Evolutionary conservation across 2,888 invertebrate species (phyloP).

Genomic region (Melanostoma scalare): DNA sequence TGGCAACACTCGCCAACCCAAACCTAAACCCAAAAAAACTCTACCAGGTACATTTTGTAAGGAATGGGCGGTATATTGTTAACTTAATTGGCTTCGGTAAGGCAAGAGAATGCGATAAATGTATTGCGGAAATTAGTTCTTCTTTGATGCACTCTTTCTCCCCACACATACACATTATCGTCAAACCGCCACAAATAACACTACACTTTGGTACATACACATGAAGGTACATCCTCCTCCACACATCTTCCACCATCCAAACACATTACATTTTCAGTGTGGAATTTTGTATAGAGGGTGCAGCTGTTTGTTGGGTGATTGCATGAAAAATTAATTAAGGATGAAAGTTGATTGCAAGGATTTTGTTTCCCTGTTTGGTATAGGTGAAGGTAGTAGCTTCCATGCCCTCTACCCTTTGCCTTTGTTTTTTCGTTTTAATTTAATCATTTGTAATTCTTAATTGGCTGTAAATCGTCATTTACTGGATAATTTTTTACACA

Average conservation of each 20-base stretch:
- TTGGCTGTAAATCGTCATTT: constrained; percentile 50
- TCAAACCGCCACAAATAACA: constrained; percentile 45
- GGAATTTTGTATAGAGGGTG: constrained; percentile 48
- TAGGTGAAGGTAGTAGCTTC: background rate
- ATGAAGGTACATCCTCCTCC: background rate
- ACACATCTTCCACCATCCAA: background rate
- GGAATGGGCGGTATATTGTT: constrained; percentile 58
- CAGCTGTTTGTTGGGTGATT: constrained; percentile 60
- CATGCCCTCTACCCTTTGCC: background rate
- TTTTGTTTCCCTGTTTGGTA: constrained; percentile 8
- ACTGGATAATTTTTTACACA: background rate
- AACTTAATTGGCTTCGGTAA: constrained; percentile 69
- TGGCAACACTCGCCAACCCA: constrained; percentile 11
- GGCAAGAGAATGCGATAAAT: constrained; percentile 63
- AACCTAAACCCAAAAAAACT: too few species aligned
- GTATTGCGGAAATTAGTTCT: constrained; percentile 73
- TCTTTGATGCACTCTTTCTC: constrained; percentile 68
- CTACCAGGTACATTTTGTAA: too few species aligned
- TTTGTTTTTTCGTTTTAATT: constrained; percentile 34
- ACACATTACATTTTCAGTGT: constrained; percentile 43
- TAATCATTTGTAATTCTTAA: constrained; percentile 59
- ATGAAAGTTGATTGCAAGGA: constrained; percentile 62
- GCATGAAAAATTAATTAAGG: constrained; percentile 72
- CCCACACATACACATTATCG: constrained; percentile 23
- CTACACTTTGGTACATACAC: background rate